phyloP scores from a whole-genome alignment of 2,888 invertebrate species.

The Scaptomyza cyrtandrae region DNA sequence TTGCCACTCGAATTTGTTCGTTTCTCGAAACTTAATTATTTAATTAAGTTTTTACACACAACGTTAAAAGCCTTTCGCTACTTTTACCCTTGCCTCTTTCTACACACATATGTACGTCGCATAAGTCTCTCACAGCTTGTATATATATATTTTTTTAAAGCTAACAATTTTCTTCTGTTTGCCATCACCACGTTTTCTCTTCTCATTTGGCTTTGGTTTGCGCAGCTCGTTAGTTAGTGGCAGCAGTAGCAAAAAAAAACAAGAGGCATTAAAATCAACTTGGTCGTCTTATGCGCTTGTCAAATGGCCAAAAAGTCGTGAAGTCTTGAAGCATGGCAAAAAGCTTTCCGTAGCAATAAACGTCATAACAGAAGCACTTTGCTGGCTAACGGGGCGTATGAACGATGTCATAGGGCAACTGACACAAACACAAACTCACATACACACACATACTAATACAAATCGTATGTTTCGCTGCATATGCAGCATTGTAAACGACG shows the following conservation, averaged over 20 bases:
- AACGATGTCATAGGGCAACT: slow-evolving; percentile 76
- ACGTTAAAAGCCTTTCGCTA: neutral
- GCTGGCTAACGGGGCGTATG: slow-evolving; percentile 77
- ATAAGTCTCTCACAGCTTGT: slow-evolving; percentile 24
- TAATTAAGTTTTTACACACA: slow-evolving; percentile 13
- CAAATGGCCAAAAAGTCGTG: slow-evolving; percentile 57
- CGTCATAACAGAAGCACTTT: slow-evolving; percentile 73
- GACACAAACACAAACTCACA: slow-evolving; percentile 24
- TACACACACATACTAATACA: slow-evolving; percentile 14
- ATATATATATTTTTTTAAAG: slow-evolving; percentile 43
- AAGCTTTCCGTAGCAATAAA: slow-evolving; percentile 78
- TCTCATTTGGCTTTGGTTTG: neutral
- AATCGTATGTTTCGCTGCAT: slow-evolving; percentile 29
- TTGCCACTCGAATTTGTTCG: neutral
- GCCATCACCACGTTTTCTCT: neutral
- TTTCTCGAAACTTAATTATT: slow-evolving; percentile 9
- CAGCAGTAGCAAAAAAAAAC: slow-evolving; percentile 12
- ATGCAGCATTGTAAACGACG: slow-evolving; percentile 66
- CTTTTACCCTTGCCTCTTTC: neutral
- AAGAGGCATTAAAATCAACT: slow-evolving; percentile 55
- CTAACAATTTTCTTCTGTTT: slow-evolving; percentile 34
- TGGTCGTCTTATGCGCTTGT: slow-evolving; percentile 59
- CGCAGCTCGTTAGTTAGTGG: slow-evolving; percentile 41
- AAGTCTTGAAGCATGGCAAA: slow-evolving; percentile 71
- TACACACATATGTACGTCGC: slow-evolving; percentile 13